Evolutionary conservation across 1,140 invertebrate genomes (phyloP).

Genomic region (Phymastichus coffea): DNA sequence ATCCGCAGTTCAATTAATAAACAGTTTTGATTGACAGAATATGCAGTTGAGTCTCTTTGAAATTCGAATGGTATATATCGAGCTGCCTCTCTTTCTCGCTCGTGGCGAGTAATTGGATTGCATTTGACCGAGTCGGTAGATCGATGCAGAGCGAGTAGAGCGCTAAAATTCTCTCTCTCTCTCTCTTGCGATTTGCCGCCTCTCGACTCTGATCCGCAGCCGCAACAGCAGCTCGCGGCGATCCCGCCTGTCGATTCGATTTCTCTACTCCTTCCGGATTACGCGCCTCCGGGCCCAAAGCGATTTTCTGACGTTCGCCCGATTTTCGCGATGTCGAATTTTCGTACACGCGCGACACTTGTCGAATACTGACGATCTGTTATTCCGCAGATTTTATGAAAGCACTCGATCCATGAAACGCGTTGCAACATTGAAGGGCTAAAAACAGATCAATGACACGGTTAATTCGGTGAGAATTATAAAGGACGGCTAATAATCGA

Average conservation of each 20-base stretch:
- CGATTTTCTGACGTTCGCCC: background rate
- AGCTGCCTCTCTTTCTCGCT: background rate
- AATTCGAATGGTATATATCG: constrained; percentile 12
- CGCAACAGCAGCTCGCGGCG: constrained; percentile 7
- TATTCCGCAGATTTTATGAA: too few species aligned
- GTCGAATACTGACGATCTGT: too few species aligned
- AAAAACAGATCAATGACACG: too few species aligned
- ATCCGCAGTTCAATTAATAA: constrained; percentile 8
- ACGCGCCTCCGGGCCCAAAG: too few species aligned
- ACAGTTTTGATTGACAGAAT: background rate
- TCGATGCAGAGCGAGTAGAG: background rate
- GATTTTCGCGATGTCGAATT: background rate
- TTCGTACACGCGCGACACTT: background rate
- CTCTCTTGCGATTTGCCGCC: background rate
- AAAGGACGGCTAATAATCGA: too few species aligned
- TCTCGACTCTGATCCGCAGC: too few species aligned
- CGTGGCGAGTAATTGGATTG: constrained; percentile 12
- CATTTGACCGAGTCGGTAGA: constrained; percentile 1
- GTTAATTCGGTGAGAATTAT: too few species aligned
- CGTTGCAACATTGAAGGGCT: too few species aligned
- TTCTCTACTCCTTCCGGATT: too few species aligned
- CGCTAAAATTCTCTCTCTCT: background rate
- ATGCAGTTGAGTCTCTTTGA: constrained; percentile 13
- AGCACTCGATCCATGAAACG: too few species aligned
- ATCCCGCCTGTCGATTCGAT: background rate